Evolutionary conservation across 2,888 invertebrate genomes (phyloP), one percentile per base, ranked within the genome.

Genomic region (Volucella inanis): DNA sequence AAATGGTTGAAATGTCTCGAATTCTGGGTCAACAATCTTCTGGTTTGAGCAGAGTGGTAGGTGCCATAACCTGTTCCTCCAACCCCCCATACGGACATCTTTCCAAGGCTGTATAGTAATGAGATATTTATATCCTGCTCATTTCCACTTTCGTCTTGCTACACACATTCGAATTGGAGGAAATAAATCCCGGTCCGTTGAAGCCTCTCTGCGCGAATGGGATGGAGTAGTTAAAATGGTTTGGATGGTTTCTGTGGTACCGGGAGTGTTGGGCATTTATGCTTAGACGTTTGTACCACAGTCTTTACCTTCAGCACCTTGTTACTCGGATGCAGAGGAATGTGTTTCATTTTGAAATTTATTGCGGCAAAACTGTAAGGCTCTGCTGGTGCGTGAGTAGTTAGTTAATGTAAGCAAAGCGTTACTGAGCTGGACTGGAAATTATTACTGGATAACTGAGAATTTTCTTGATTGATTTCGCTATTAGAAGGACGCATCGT

Each of bases 1-100:
- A 54, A 70, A 59, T 49, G 49, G 47, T 54, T 75, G 52, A 65
- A 74, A 47, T 74, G 31, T 55, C 61, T 80, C 64, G 65, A 52
- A 76, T 75, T 80, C 70, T 84, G 61, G 80, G 84, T 80, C 80
- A 84, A 80, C 71, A 67, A 84, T 84, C 75, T 76, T 75, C 38
- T 22, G 59, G 49, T 74, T 52, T 55, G 64, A 55, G 65, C 65
- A 49, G 49, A 54, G 55, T 67, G 54, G 43, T 52, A 49, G 59
- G 72, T 62, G 61, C 14, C 55, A 57, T 55, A 70, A 65, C 55
- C 41, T 50, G 47, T 50, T 52, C 22, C 57, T 41, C 18, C n/a
- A 49, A 18, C 2, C 18, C 38, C 57, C 65, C 54, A 6, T 6
- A 1, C 45, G 43, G 54, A 55, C 54, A 31, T 31, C 6, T 45